Percentiles rank a stretch among this genome's conserved stretches.
Conservation (phyloP, 1,140 invertebrate genomes). For the Pantala flavescens region DNA sequence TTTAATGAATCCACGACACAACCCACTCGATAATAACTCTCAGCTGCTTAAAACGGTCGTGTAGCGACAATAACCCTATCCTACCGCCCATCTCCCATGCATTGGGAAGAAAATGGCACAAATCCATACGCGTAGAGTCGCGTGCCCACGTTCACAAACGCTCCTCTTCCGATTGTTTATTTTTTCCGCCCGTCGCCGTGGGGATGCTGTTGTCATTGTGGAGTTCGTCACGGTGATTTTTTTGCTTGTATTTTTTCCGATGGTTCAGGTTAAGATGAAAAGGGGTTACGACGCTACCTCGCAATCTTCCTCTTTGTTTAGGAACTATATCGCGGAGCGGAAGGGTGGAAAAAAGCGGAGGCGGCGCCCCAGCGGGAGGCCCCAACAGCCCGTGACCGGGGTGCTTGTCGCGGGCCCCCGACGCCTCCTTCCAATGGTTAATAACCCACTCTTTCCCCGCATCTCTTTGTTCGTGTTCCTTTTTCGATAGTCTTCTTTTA, state of each 20-base stretch:
- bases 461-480: no score
- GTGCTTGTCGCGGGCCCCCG: background rate
- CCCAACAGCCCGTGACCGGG: background rate
- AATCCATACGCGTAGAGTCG: constrained; percentile 1
- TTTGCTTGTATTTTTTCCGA: background rate
- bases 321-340: background rate
- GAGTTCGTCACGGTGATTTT: background rate
- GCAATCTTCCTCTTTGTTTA: background rate
- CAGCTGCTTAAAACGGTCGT: background rate
- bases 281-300: background rate
- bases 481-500: no score
- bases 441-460: background rate
- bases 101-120: background rate
- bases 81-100: background rate
- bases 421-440: background rate
- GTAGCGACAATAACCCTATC: background rate
- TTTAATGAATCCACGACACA: constrained; percentile 1
- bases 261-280: background rate
- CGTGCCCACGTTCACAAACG: background rate
- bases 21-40: background rate
- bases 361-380: constrained; percentile 1
- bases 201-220: background rate
- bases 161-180: background rate
- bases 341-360: background rate
- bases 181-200: background rate